phyloP scores from a whole-genome alignment of 1,140 invertebrate species.

The Thalassaphorura encarpata region DNA sequence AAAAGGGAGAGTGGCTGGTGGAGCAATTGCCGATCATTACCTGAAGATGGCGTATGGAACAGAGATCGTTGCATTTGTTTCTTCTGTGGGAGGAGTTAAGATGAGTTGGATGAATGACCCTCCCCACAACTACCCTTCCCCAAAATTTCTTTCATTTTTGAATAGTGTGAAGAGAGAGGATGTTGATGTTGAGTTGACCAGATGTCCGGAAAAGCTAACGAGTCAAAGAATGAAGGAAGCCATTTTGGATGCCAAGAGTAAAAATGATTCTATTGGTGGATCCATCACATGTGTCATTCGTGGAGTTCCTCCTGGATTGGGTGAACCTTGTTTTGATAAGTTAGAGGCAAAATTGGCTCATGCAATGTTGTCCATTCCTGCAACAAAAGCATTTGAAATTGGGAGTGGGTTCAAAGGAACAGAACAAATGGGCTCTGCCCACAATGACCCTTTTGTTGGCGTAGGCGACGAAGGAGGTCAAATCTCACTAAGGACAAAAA shows the following conservation, averaged over 20 bases:
- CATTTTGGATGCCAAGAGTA: neutral
- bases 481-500: neutral
- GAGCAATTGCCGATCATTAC: neutral
- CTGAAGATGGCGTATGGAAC: neutral
- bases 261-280: conserved; percentile 3
- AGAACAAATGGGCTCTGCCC: neutral
- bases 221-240: neutral
- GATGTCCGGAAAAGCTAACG: neutral
- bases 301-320: neutral
- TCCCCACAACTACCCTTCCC: neutral
- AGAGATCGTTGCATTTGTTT: neutral
- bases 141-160: neutral
- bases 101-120: neutral
- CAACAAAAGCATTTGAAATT: conserved; percentile 4
- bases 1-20: neutral
- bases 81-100: neutral
- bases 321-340: conserved; percentile 6
- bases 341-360: conserved; percentile 3
- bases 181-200: neutral
- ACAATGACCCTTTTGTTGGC: conserved; percentile 5
- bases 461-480: neutral
- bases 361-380: conserved; percentile 7
- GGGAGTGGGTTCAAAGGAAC: conserved; percentile 5
- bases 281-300: neutral
- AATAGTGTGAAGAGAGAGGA: neutral